phyloP scores from a whole-genome alignment of 2,888 invertebrate genomes.

The Thymelicus sylvestris region DNA sequence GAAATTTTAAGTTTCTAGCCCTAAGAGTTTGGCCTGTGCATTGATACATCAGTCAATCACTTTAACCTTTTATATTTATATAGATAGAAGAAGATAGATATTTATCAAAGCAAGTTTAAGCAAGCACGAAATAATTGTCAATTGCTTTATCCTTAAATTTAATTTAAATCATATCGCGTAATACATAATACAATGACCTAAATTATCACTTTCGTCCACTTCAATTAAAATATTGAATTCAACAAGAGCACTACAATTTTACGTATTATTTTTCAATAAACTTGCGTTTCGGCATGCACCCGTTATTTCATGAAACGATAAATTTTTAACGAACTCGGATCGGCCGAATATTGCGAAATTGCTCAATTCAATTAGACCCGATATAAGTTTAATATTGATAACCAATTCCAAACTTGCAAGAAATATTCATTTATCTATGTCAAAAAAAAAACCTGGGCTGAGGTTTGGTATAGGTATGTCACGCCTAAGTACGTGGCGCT shows the following conservation, averaged over 20 bases:
- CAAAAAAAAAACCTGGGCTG: neutral
- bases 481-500: too few species aligned
- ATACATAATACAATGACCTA: constrained; percentile 27
- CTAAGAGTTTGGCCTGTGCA: too few species aligned
- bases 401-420: constrained; percentile 10
- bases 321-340: constrained; percentile 55
- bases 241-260: constrained; percentile 53
- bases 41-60: too few species aligned
- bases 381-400: constrained; percentile 16
- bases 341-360: constrained; percentile 48
- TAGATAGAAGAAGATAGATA: too few species aligned
- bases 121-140: neutral
- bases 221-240: constrained; percentile 58
- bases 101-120: neutral
- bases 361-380: constrained; percentile 44
- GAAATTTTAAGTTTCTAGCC: too few species aligned
- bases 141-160: neutral
- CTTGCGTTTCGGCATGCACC: constrained; percentile 51
- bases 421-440: neutral
- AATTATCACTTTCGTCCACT: constrained; percentile 40
- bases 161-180: neutral
- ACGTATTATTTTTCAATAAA: constrained; percentile 49
- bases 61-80: too few species aligned
- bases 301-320: constrained; percentile 58
- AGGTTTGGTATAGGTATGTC: too few species aligned